Conservation (phyloP, 2,888 invertebrate species). For the Parascotia fuliginaria region DNA sequence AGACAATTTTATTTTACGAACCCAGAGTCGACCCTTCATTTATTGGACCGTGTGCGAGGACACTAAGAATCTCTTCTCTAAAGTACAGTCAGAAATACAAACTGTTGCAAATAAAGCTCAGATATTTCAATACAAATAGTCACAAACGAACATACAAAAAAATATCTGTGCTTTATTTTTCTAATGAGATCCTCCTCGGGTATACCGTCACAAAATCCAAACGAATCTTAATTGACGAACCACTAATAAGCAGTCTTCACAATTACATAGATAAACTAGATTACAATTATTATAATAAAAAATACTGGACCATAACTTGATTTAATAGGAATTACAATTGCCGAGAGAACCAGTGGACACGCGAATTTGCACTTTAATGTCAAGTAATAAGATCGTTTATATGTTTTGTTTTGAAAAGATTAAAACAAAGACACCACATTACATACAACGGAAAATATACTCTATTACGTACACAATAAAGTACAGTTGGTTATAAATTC, state of each 20-base stretch:
- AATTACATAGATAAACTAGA: constrained; percentile 68
- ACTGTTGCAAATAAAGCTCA: not conserved
- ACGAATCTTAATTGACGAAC: constrained; percentile 76
- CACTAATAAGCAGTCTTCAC: constrained; percentile 81
- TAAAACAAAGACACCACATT: not conserved
- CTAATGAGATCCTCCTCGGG: constrained; percentile 17
- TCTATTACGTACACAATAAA: constrained; percentile 14
- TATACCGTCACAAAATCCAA: constrained; percentile 48
- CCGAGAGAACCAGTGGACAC: constrained; percentile 38
- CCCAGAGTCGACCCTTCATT: constrained; percentile 6
- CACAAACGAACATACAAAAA: not conserved
- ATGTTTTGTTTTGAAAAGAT: not conserved
- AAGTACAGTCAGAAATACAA: not conserved
- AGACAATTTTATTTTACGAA: constrained; percentile 19
- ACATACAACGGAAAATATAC: not conserved
- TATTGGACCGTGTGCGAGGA: constrained; percentile 20
- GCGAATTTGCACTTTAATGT: constrained; percentile 39
- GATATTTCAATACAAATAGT: not conserved
- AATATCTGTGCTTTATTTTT: not conserved
- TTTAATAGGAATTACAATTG: constrained; percentile 76
- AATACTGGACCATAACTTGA: constrained; percentile 83
- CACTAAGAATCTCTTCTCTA: constrained; percentile 17
- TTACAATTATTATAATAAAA: constrained; percentile 63
- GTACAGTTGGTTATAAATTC: constrained; percentile 28
- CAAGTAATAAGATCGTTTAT: not conserved